Evolutionary conservation across 2,888 invertebrate species (phyloP), one percentile per base, ranked within the genome.

Genomic region (Ormyrus labotus): DNA sequence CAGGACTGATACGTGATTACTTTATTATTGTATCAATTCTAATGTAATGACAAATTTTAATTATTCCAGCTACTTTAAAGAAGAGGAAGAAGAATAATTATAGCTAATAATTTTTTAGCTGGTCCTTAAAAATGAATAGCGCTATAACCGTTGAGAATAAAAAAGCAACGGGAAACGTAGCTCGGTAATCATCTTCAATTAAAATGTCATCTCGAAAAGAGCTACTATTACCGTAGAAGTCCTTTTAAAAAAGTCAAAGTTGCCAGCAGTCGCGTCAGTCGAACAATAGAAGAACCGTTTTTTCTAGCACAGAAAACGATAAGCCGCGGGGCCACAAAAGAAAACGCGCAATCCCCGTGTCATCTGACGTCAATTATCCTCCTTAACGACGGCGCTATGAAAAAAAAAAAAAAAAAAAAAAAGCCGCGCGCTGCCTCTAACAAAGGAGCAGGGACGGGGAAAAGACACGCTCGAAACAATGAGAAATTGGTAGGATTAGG

Each of bases 281-380:
- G 60, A 51, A 72, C 72, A 73, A 77, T 57, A 58, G 68, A 63
- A 58, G 55, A 34, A 55, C 72, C 13, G 55, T 51, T 65, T 19
- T 50, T 51, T 34, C 9, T 61, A 69, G 50, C 73, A n/a, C 48
- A 77, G 51, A 34, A 75, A 74, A 71, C 63, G 70, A 68, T 63
- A 76, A 73, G 68, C 61, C 63, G 11, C 63, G 11, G n/a, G 58
- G n/a, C 57, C 13, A 11, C 48, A 47, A 11, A 69, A 51, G 11
- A 57, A 80, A 71, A 53, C 34, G 13, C 34, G 50, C 61, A 78
- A 78, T 81, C 50, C 53, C 45, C 53, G 71, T 68, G 80, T 82
- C 78, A 80, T 78, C 80, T 80, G 80, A 80, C 78, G 75, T 68
- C 80, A 82, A 82, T 82, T 82, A 82, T 82, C 78, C 60, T 69